Percentiles rank a stretch among this genome's conserved stretches.
Evolutionary conservation across 2,113 vertebrate species (phyloP).

Genomic region (Spizaetus ornatus): DNA sequence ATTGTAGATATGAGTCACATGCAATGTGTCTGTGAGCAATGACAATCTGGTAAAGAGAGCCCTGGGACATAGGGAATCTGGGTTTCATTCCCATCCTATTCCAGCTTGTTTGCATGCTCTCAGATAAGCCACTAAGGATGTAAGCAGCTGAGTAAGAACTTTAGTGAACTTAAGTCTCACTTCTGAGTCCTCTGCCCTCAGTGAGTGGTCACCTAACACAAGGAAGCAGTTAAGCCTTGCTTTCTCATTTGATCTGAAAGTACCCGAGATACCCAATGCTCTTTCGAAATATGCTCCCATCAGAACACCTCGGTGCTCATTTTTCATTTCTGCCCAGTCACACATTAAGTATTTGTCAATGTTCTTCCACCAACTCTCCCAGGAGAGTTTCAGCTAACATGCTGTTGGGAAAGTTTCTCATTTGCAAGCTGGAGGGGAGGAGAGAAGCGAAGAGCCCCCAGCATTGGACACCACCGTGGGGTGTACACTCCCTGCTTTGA

Average conservation of each 20-base stretch:
- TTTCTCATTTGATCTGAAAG: neutral
- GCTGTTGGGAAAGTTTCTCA: neutral
- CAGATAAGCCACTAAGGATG: neutral
- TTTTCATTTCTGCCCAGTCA: neutral
- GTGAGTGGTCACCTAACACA: neutral
- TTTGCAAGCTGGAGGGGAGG: neutral
- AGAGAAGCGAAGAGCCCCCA: neutral
- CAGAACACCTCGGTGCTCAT: neutral
- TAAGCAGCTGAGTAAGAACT: neutral
- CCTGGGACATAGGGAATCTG: neutral
- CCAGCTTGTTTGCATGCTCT: neutral
- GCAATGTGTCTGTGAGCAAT: neutral
- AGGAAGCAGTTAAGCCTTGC: neutral
- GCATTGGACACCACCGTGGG: neutral
- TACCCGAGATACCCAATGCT: neutral
- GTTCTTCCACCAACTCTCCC: neutral
- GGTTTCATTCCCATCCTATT: conserved; percentile 7
- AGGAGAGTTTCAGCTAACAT: neutral
- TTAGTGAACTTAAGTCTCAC: neutral
- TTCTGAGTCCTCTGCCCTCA: neutral
- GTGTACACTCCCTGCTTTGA: neutral
- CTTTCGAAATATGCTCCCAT: neutral
- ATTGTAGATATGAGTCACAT: neutral
- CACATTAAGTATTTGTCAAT: neutral
- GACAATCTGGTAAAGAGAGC: neutral